Evolutionary conservation across 2,797 vertebrate genomes (phyloP).

Genomic region (Xyrichtys novacula): DNA sequence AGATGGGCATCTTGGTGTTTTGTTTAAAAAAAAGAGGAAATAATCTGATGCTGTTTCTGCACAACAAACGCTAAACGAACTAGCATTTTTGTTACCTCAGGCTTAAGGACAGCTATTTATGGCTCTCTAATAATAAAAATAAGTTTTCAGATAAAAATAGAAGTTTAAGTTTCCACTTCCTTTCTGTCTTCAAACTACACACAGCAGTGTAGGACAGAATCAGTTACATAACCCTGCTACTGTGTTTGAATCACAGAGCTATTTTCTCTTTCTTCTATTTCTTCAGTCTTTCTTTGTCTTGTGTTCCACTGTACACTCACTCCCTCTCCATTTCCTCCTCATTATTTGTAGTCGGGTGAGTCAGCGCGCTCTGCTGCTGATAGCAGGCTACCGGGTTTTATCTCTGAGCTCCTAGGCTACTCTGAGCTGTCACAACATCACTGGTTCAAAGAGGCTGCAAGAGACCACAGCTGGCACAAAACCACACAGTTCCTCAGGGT

Average conservation of each 20-base stretch:
- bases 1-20: too few relatives aligned
- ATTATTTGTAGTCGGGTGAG: slow-evolving; percentile 26
- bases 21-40: too few relatives aligned
- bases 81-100: background rate
- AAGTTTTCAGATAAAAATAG: background rate
- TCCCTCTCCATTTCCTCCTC: background rate
- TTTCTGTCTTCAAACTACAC: background rate
- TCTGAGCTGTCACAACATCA: slow-evolving; percentile 30
- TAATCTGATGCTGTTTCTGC: too few relatives aligned
- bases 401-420: slow-evolving; percentile 8
- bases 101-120: background rate
- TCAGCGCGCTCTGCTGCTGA: slow-evolving; percentile 27
- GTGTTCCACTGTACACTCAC: background rate
- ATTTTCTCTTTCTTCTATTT: background rate
- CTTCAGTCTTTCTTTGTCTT: background rate
- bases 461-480: background rate
- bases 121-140: background rate
- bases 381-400: slow-evolving; percentile 12
- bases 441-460: background rate
- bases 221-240: slow-evolving; percentile 2
- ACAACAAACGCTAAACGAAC: background rate
- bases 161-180: background rate
- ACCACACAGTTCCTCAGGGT: background rate
- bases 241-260: background rate
- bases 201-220: background rate